Base-by-base conservation (phyloP, 1,140 invertebrate genomes). In the Megalopta genalis region DNA sequence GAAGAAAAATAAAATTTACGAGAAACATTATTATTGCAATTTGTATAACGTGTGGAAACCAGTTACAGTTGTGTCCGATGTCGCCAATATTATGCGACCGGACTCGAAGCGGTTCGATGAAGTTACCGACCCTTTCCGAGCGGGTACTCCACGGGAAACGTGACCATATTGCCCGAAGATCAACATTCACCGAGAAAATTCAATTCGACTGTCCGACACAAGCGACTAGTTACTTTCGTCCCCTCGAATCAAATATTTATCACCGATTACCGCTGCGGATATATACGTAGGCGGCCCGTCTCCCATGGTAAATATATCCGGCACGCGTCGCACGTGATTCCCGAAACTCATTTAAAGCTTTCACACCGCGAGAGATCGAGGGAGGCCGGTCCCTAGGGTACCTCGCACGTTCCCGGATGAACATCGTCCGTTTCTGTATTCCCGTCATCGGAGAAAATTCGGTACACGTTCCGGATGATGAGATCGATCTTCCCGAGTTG, bases 241-340 rank as follows among this genome's bases (percentile, higher is more conserved):
- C 27, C 39, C 46, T 25, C 23, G 65, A 65, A 71, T 75, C 79
- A 83, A 84, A 84, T 82, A 82, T 84, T 82, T 78, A 72, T 82
- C 46, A 27, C 54, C 42, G 57, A 64, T 57, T 37, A 77, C 25
- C 16, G 60, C 7, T 6, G 54, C 7, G 60, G 60, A 60, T 39
- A n/a, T n/a, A n/a, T n/a, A n/a, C 23, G 18, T 16, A 67, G 42
- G 9, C 18, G 23, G 12, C 32, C 32, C 32, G 32, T 64, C 21
- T 16, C 23, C 0, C 23, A 27, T 49, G 54, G 64, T 69, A 72
- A 70, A 73, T 59, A 37, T 63, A 74, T 74, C 64, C 39, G 66
- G 65, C 80, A 81, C 79, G 80, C 66, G 80, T 65, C 71, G 77
- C 80, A 62, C 69, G 64, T 82, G 67, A 70, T 81, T 78, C 66